A percentile compares a stretch with the other conserved stretches of the same genome.
Evolutionary conservation across 2,888 invertebrate genomes (phyloP).

Genomic region (Philereme vetulata): DNA sequence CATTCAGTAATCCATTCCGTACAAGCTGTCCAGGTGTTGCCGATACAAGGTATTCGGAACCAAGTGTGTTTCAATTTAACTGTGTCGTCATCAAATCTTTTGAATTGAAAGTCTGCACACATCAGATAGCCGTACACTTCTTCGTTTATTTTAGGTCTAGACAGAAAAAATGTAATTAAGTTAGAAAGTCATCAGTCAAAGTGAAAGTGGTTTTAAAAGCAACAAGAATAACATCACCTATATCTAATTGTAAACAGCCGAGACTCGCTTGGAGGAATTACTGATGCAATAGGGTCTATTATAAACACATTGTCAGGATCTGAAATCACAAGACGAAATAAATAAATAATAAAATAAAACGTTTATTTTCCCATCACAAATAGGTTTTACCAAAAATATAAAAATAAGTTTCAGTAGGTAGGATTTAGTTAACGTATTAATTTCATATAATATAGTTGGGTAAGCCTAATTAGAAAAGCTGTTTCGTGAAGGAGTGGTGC

Average conservation of each 20-base stretch:
- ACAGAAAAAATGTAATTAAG: not conserved
- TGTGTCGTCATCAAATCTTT: conserved; percentile 43
- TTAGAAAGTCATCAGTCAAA: no score
- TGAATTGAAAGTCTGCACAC: conserved; percentile 71
- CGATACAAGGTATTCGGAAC: conserved; percentile 76
- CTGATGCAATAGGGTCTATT: conserved; percentile 66
- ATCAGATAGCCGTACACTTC: conserved; percentile 69
- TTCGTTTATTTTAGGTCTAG: conserved; percentile 66
- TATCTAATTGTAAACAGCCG: conserved; percentile 73
- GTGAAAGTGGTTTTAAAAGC: not conserved
- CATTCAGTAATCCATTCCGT: conserved; percentile 69
- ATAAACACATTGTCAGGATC: conserved; percentile 73
- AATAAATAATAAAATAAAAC: no score
- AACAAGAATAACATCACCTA: conserved; percentile 51
- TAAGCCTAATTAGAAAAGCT: no score
- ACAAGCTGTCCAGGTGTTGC: conserved; percentile 72
- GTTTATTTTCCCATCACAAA: no score
- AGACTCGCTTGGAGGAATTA: conserved; percentile 72
- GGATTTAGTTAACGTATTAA: no score
- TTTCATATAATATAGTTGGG: no score
- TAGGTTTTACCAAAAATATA: no score
- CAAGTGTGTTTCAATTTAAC: conserved; percentile 65
- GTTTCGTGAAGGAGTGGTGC: no score
- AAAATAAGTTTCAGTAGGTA: no score
- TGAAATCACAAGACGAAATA: conserved; percentile 54